These are phyloP conservation scores for Procapra przewalskii DNA, from an alignment of 2,113 vertebrate species.

Conservation along the genomic window DNA sequence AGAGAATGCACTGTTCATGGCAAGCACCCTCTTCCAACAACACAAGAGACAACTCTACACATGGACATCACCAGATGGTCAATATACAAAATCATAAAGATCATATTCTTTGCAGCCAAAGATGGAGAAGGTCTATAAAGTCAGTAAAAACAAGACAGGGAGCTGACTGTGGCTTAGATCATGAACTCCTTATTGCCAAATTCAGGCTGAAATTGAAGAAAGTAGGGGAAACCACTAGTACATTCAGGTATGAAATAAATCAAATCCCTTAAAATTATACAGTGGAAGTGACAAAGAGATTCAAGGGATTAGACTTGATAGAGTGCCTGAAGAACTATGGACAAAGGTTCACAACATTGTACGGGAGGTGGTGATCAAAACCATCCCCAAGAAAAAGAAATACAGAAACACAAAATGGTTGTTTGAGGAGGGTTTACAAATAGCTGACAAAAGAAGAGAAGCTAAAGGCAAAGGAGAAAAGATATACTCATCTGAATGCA, in stretches of 20 bases:
- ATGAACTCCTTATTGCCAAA: neutral
- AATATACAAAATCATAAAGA: neutral
- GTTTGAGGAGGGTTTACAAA: neutral
- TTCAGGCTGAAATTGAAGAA: neutral
- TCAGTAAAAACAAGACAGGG: neutral
- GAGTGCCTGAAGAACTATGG: neutral
- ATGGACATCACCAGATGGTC: neutral
- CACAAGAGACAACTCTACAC: neutral
- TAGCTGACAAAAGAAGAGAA: neutral
- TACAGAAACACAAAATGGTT: neutral
- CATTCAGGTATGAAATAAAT: neutral
- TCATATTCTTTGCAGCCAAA: neutral
- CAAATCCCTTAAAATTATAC: neutral
- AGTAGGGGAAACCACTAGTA: neutral
- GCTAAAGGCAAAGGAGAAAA: neutral
- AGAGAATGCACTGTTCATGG: neutral
- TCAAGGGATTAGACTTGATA: neutral
- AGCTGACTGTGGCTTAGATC: neutral
- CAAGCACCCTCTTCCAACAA: neutral
- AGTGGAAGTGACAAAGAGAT: neutral
- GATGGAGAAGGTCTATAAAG: neutral
- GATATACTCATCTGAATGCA: neutral
- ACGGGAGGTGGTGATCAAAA: neutral
- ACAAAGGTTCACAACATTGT: neutral
- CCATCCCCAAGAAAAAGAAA: neutral